Evolutionary conservation across 2,888 invertebrate species (phyloP), one percentile per base, ranked within the genome.

Genomic region (Danaus chrysippus): DNA sequence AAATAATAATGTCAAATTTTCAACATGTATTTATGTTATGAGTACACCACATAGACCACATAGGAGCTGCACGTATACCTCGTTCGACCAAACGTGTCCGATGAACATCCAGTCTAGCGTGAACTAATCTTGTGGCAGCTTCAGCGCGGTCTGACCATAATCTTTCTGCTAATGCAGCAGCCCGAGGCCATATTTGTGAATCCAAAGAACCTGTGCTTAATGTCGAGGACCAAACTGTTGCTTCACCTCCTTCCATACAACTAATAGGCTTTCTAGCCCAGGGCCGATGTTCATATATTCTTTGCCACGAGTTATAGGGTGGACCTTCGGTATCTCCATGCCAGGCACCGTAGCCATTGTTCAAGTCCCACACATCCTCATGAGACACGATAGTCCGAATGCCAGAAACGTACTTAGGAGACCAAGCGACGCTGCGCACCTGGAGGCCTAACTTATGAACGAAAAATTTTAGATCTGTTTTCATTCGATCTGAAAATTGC

Each of bases 311-410:
- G 69, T 95, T 93, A 81, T 95, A 97, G 0, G 95, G 95, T 34
- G 94, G 94, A 72, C 96, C 96, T 61, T 94, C 94, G 0, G 93
- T 94, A 60, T 94, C 94, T 2, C 95, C 94, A 52, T 95, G 87
- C 96, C 96, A 96, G 59, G 92, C 92, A 9, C 96, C 96, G 72
- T 94, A 94, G 0, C 96, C 96, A 73, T 95, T 96, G 76, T 96
- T 96, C 69, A 96, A 91, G 79, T 96, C 96, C 95, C 96, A 96
- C 6, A 95, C 94, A 74, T 96, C 96, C 58, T 95, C 95, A 78
- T 96, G 95, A 9, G 96, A 96, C 66, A 96, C 85, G 58, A 97
- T 94, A 55, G 95, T 92, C 64, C 94, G 85, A 5, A 96, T 84
- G 66, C 95, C 95, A 10, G 92, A 91, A 10, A 81, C 62, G 63